Percentiles rank a stretch among this genome's conserved stretches.
These are phyloP conservation scores for Folsomia candida DNA, from an alignment of 2,888 invertebrate species.

Conservation along the genomic window DNA sequence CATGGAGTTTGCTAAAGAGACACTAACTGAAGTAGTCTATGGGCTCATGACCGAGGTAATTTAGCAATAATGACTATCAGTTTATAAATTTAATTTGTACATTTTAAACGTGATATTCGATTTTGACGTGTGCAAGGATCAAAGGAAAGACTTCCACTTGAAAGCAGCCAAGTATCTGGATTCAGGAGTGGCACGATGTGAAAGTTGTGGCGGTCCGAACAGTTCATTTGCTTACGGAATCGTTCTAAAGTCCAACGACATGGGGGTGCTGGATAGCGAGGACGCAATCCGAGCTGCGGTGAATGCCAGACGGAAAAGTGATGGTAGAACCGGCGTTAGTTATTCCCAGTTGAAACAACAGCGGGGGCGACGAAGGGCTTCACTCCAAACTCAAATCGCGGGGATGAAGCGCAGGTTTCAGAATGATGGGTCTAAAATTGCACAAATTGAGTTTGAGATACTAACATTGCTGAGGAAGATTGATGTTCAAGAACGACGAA, in stretches of 20 bases:
- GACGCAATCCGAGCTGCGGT: slow-evolving; percentile 9
- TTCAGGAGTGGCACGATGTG: slow-evolving; percentile 32
- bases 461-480: slow-evolving; percentile 34
- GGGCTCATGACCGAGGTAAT: slow-evolving; percentile 44
- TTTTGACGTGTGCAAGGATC: too few species aligned
- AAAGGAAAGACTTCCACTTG: slow-evolving; percentile 43
- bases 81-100: too few species aligned
- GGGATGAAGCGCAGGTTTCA: slow-evolving; percentile 33
- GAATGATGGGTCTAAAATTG: slow-evolving; percentile 33
- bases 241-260: slow-evolving; percentile 19
- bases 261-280: slow-evolving; percentile 7
- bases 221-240: slow-evolving; percentile 43
- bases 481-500: slow-evolving; percentile 15
- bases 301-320: not conserved
- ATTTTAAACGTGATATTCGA: too few species aligned
- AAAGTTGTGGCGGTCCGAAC: slow-evolving; percentile 40
- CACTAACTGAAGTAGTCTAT: slow-evolving; percentile 46
- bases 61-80: too few species aligned
- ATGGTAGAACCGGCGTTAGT: not conserved
- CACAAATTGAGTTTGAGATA: slow-evolving; percentile 42
- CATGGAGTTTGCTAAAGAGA: slow-evolving; percentile 47
- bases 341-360: not conserved
- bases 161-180: slow-evolving; percentile 47
- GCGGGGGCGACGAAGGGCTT: slow-evolving; percentile 10
- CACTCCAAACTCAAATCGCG: slow-evolving; percentile 30